Base-by-base conservation (phyloP, 2,113 vertebrate genomes). In the Tauraco erythrolophus region DNA sequence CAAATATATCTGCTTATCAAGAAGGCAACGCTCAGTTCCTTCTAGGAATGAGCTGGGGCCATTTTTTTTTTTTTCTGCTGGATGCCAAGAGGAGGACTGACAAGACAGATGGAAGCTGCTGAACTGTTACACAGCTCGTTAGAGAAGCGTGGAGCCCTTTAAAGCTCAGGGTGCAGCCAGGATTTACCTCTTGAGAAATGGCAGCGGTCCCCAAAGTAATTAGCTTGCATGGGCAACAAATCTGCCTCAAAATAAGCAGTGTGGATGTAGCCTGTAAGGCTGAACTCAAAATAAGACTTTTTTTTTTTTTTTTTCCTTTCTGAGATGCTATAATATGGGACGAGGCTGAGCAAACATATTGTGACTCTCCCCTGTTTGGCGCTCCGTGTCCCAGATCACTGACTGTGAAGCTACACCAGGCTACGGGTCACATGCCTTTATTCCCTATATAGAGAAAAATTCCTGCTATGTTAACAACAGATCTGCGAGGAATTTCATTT, bases 181-280 rank as follows among this genome's bases (percentile, higher is more conserved):
- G 56, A 88, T 93, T 95, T 91, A 50, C 87, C 33, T 92, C 78
- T 37, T 48, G 61, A 92, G 66, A 89, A 88, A 82, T 43, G 57
- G 61, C 77, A 94, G 81, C 74, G 74, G 50, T 72, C 27, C 45
- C 21, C 35, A 75, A 82, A 84, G 31, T 70, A 89, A 17, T 41
- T 58, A 75, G 62, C 62, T 91, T 87, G 23, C 39, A 58, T 1
- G 2, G 51, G 31, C 56, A 75, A 60, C 48, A 76, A 84, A 79
- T 71, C 64, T 91, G 48, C 56, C 69, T 87, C 48, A 35, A 94
- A 84, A 87, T 58, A 92, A 92, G 57, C 65, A 82, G 28, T 0
- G 4, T 19, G 6, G 33, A 61, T 81, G 41, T n/a, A 91, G 45
- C 33, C 30, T 76, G 33, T 72, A 54, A 74, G 64, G 68, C 84